phyloP scores from a whole-genome alignment of 2,113 vertebrate genomes.

The Azemiops feae region DNA sequence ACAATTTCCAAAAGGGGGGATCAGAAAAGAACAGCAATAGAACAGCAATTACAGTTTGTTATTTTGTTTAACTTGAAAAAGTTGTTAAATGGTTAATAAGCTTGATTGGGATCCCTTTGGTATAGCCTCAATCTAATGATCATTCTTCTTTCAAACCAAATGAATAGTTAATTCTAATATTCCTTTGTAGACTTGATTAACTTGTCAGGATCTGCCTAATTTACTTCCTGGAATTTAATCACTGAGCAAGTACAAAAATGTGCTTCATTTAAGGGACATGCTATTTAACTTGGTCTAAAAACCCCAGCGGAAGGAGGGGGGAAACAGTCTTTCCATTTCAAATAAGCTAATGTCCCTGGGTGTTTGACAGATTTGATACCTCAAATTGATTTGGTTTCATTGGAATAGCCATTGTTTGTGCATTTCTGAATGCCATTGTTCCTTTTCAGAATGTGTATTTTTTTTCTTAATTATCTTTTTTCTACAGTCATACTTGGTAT shows the following conservation, averaged over 20 bases:
- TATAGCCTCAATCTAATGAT: conserved; percentile 37
- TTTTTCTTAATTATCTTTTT: neutral
- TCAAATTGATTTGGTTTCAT: neutral
- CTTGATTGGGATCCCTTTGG: conserved; percentile 2
- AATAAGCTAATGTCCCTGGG: neutral
- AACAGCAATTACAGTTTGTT: neutral
- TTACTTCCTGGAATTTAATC: conserved; percentile 32
- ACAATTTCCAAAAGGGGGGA: neutral
- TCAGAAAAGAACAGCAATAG: neutral
- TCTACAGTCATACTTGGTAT: neutral
- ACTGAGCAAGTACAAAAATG: conserved; percentile 22
- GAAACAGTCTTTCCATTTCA: neutral
- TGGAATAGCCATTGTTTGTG: neutral
- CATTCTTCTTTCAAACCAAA: conserved; percentile 43
- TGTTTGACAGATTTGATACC: neutral
- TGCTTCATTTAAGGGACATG: conserved; percentile 18
- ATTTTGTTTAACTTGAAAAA: conserved; percentile 15
- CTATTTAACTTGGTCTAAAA: conserved; percentile 7
- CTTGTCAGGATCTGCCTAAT: conserved; percentile 42
- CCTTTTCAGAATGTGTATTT: neutral
- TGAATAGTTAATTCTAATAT: conserved; percentile 47
- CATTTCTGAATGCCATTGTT: neutral
- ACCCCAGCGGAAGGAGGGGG: neutral
- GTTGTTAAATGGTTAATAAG: conserved; percentile 28
- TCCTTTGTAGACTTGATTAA: conserved; percentile 34